These are phyloP conservation scores for Cheilosia vulpina DNA, from an alignment of 2,888 invertebrate genomes.

Conservation along the genomic window DNA sequence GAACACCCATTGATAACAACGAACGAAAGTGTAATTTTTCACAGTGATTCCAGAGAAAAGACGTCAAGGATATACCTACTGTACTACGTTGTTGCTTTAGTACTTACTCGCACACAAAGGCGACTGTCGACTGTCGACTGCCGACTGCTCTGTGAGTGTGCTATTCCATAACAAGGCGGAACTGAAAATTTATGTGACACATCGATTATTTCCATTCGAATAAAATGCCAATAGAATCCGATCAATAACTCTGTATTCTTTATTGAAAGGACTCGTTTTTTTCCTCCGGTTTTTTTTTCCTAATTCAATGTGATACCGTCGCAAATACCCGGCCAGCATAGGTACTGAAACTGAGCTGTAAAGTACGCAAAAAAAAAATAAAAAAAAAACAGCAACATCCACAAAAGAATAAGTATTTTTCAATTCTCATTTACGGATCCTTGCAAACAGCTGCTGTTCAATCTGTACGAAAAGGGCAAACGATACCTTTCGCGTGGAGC, in stretches of 20 bases:
- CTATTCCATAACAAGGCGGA: conserved; percentile 25
- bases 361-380: conserved; percentile 14
- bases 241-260: conserved; percentile 56
- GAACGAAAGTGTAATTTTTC: conserved; percentile 1
- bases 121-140: no score
- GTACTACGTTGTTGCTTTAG: background rate
- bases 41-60: background rate
- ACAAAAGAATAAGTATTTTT: conserved; percentile 59
- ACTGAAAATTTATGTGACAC: conserved; percentile 68
- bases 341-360: background rate
- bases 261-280: conserved; percentile 34
- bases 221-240: conserved; percentile 51
- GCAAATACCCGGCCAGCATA: conserved; percentile 3
- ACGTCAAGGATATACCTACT: background rate
- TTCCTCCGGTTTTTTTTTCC: conserved; percentile 8
- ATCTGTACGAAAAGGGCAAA: conserved; percentile 34
- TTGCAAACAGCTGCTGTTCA: conserved; percentile 64
- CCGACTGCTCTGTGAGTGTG: background rate
- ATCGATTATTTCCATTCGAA: conserved; percentile 63
- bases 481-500: conserved; percentile 34
- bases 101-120: background rate
- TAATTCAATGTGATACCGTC: conserved; percentile 45
- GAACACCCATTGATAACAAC: background rate
- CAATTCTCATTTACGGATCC: conserved; percentile 66
- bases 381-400: conserved; percentile 27